Conservation (phyloP, 2,797 vertebrate genomes). For the Phataginus tetradactyla region DNA sequence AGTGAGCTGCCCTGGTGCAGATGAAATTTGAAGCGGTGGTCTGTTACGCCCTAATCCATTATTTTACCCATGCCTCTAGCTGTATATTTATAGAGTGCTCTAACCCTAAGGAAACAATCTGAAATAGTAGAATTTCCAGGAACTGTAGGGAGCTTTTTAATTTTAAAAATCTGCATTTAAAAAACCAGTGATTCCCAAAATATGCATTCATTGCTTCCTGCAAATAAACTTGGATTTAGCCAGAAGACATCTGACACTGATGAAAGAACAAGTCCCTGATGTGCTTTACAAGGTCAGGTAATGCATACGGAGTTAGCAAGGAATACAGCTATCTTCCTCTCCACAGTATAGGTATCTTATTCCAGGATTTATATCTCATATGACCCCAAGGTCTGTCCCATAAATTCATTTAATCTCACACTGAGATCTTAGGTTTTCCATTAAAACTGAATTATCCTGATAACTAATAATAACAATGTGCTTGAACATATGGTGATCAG, state of each 20-base stretch:
- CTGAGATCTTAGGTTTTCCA: conserved; percentile 1
- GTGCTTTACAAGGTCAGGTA: not conserved
- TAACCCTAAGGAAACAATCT: not conserved
- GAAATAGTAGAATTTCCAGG: not conserved
- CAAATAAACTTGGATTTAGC: not conserved
- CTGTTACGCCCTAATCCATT: not conserved
- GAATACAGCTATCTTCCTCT: not conserved
- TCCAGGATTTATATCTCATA: not conserved
- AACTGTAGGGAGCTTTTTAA: not conserved
- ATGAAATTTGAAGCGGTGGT: not conserved
- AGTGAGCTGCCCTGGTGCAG: not conserved
- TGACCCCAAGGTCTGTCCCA: not conserved
- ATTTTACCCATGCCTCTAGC: not conserved
- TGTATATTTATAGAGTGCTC: not conserved
- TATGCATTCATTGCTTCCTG: not conserved
- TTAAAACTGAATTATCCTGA: conserved; percentile 6
- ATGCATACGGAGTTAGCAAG: not conserved
- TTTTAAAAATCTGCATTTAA: not conserved
- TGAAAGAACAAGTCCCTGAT: not conserved
- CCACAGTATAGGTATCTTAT: not conserved
- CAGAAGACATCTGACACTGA: not conserved
- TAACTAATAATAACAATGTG: not conserved
- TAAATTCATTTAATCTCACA: not conserved
- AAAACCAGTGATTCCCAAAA: not conserved
- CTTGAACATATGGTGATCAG: not conserved